Conservation (phyloP, 2,797 vertebrate genomes). For the Hoplostethus mediterraneus region DNA sequence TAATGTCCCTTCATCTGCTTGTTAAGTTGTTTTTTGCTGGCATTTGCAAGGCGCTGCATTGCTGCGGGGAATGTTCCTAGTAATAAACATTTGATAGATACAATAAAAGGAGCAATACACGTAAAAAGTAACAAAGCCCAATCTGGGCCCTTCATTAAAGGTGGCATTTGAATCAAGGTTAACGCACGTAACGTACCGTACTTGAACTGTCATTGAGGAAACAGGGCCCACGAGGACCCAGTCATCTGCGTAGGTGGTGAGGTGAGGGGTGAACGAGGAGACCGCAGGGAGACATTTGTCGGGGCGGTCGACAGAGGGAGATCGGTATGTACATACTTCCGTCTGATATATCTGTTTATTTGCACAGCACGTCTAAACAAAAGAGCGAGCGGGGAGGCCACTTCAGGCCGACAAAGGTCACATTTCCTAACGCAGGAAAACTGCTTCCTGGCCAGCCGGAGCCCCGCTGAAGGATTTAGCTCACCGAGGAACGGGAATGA, state of each 20-base stretch:
- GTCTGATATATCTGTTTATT: slow-evolving; percentile 82
- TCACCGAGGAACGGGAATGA: slow-evolving; percentile 38
- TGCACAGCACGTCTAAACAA: slow-evolving; percentile 85
- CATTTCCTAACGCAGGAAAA: slow-evolving; percentile 87
- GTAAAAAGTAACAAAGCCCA: slow-evolving; percentile 24
- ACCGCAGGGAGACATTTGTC: slow-evolving; percentile 43
- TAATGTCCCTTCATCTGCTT: slow-evolving; percentile 39
- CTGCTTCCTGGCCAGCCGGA: slow-evolving; percentile 75
- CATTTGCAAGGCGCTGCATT: slow-evolving; percentile 26
- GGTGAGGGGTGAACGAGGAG: slow-evolving; percentile 31
- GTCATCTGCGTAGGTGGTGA: slow-evolving; percentile 29
- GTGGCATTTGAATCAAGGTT: slow-evolving; percentile 35
- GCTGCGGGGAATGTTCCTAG: slow-evolving; percentile 34
- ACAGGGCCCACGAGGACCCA: slow-evolving; percentile 23
- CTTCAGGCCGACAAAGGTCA: slow-evolving; percentile 83
- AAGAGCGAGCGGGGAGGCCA: slow-evolving; percentile 78
- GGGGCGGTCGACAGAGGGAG: slow-evolving; percentile 29
- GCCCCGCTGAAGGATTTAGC: slow-evolving; percentile 37
- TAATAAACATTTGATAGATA: slow-evolving; percentile 55
- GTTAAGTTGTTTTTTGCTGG: slow-evolving; percentile 46
- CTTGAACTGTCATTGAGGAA: slow-evolving; percentile 49
- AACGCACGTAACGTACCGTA: slow-evolving; percentile 22
- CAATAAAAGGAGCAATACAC: slow-evolving; percentile 13
- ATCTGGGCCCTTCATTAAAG: slow-evolving; percentile 45
- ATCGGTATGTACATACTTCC: slow-evolving; percentile 75